A percentile compares a stretch with the other conserved stretches of the same genome.
These are phyloP conservation scores for Larimichthys polyactis DNA, from an alignment of 2,113 vertebrate species.

Conservation along the genomic window DNA sequence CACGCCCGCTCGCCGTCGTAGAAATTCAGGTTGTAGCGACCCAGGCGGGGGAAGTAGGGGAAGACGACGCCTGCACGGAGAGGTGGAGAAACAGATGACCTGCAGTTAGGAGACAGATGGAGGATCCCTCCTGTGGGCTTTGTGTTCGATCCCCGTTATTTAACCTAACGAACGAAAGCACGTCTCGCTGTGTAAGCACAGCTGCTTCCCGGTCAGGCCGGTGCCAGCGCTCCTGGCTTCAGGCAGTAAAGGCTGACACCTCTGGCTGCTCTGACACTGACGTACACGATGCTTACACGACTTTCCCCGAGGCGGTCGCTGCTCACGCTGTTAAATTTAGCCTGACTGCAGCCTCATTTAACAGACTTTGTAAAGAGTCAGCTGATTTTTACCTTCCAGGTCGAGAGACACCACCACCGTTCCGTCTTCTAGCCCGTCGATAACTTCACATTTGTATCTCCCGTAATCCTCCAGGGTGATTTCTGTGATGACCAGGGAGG, in stretches of 20 bases:
- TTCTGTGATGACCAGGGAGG: constrained; percentile 90
- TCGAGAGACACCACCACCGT: constrained; percentile 90
- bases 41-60: constrained; percentile 91
- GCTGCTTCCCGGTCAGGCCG: constrained; percentile 6
- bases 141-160: not conserved
- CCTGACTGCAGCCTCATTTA: constrained; percentile 26
- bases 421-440: constrained; percentile 94
- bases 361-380: not conserved
- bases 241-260: constrained; percentile 6
- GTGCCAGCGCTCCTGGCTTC: not conserved
- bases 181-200: constrained; percentile 26
- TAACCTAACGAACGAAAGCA: constrained; percentile 8
- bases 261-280: constrained; percentile 30
- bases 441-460: constrained; percentile 96
- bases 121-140: not conserved
- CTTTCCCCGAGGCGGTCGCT: constrained; percentile 40
- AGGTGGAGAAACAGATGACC: not conserved
- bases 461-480: constrained; percentile 95
- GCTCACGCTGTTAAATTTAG: constrained; percentile 59
- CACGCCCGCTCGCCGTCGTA: constrained; percentile 90
- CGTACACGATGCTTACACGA: constrained; percentile 38
- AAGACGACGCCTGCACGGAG: constrained; percentile 89
- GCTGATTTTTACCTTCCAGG: constrained; percentile 88
- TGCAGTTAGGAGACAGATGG: not conserved
- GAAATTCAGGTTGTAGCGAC: constrained; percentile 96